Conservation (phyloP, 1,140 invertebrate genomes). For the Asobara japonica region DNA sequence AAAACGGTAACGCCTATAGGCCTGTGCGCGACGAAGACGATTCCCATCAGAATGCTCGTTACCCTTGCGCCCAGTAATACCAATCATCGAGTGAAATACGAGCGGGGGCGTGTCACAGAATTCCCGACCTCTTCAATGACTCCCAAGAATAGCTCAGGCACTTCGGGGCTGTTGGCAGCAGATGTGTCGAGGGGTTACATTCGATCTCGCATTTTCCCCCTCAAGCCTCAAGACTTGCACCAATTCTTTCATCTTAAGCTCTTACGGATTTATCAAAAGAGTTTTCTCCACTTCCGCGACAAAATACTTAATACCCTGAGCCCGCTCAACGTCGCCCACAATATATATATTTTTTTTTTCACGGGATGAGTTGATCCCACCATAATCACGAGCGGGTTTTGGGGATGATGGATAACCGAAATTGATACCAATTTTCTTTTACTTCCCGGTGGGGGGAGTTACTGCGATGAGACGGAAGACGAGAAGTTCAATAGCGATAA, state of each 20-base stretch:
- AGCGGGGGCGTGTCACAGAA: not conserved
- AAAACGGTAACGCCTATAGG: not conserved
- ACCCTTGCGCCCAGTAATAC: not conserved
- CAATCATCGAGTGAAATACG: not conserved
- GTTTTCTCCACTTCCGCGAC: not conserved
- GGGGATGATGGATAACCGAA: not conserved
- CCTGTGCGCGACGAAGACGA: not conserved
- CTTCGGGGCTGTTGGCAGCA: constrained; percentile 5
- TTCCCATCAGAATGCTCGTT: not conserved
- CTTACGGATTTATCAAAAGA: not conserved
- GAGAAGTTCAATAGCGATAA: too few species aligned
- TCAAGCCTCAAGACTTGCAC: not conserved
- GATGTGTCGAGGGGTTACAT: constrained; percentile 2
- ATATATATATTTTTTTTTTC: not conserved
- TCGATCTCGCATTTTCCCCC: not conserved
- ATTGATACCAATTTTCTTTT: not conserved
- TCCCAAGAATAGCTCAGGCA: not conserved
- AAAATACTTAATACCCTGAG: not conserved
- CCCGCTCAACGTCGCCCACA: not conserved
- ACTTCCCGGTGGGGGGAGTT: too few species aligned
- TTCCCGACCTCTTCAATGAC: constrained; percentile 4
- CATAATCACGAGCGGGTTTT: too few species aligned
- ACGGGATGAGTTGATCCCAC: too few species aligned
- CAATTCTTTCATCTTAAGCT: not conserved
- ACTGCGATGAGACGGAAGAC: too few species aligned